Base-by-base conservation (phyloP, 2,113 vertebrate genomes). In the Labeo catla region DNA sequence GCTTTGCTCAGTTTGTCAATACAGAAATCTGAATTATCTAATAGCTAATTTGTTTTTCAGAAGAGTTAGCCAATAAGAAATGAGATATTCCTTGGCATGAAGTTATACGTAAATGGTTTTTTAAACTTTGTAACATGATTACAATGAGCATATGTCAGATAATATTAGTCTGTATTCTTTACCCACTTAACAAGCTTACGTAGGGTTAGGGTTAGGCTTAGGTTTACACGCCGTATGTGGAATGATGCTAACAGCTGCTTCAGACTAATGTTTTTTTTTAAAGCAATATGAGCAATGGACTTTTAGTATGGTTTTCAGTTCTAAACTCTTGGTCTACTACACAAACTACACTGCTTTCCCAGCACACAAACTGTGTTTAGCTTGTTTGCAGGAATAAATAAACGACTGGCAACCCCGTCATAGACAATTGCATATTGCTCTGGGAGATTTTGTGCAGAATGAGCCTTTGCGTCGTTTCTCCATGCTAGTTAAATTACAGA, bases 401-500 rank as follows among this genome's bases (percentile, higher is more conserved):
- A 76, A 73, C 21, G 73, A 87, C 89, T 87, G 72, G 87, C 43
- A 19, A 83, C 82, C 43, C n/a, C 11, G 50, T 84, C 82, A 88
- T 87, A 89, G 12, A 54, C 19, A 8, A 54, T 82, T 87, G 86
- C 78, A 90, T 76, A 87, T 74, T 76, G 90, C 91, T 93, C 4
- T 78, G 88, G 88, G 92, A 91, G 85, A 8, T 76, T 49, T 81
- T 80, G 13, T 12, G 39, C 73, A 82, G 61, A 84, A 91, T 90
- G 91, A 92, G 74, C 88, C 86, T 79, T 91, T 89, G 88, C 90
- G 89, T 86, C 28, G 28, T 45, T 86, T 68, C 78, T 73, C 52
- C 88, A 77, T 86, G 91, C 91, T 90, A 88, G 91, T 93, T 94
- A 94, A 93, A 93, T 93, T 92, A 93, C 91, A 92, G 91, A 91